Evolutionary conservation across 92 coral and sea anemone genomes (phyloP), one percentile per base, ranked within the genome.

Genomic region (Blastomussa wellsi): DNA sequence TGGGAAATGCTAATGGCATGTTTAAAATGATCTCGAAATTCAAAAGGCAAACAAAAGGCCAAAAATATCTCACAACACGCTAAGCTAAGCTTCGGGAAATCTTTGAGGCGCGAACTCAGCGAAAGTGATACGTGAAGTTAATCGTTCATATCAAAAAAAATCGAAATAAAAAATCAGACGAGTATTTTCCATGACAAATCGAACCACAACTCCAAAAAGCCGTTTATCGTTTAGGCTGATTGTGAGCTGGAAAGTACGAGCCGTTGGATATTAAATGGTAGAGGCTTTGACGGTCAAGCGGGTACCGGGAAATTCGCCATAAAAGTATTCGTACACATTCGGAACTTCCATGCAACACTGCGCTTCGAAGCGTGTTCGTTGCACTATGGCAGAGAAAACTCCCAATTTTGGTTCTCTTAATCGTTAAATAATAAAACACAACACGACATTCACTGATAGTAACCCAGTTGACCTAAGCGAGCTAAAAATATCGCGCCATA

Each of bases 401-500:
- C 42, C n/a, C 73, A 22, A 57, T 44, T 47, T 44, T 41, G 70
- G 8, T 41, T 41, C 53, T 28, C 20, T 38, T 64, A 11, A 52
- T 28, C 41, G 55, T 19, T 47, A 69, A 82, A 73, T 26, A n/a
- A 60, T 35, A 60, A 68, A 74, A 8, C 42, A 64, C 71, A 32
- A 39, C 39, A 38, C 42, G 53, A 19, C 79, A 82, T 44, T 62
- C 42, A 19, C 73, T 35, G 28, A 44, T 7, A 60, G 87, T 44
- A 92, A 91, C 90, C 88, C 81, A 86, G 37, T 86, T 93, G 97
- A 89, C 93, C 92, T 66, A 76, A 24, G 60, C 64, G 86, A 85
- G 89, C 98, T 92, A 94, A 90, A 94, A 92, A 94, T 94, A 92
- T 79, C 86, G 20, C 79, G 38, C 73, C 64, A 41, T 88, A 92